These are phyloP conservation scores for Rhizomys pruinosus DNA, from an alignment of 2,113 vertebrate species.

Conservation along the genomic window DNA sequence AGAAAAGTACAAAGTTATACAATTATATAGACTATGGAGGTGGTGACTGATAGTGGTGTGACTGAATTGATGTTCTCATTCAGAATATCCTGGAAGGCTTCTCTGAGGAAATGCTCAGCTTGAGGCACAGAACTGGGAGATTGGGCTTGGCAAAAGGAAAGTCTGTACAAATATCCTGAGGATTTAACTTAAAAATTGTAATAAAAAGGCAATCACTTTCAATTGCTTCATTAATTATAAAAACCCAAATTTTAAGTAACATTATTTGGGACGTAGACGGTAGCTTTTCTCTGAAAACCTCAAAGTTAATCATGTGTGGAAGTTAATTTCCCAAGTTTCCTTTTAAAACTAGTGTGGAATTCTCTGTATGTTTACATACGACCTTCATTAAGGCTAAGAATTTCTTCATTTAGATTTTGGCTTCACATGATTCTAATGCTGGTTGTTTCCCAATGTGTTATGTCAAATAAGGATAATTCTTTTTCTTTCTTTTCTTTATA, in stretches of 20 bases:
- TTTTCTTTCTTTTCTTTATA: conserved; percentile 42
- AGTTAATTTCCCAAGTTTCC: conserved; percentile 81
- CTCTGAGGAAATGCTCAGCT: not conserved
- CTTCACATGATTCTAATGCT: conserved; percentile 58
- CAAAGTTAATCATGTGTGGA: conserved; percentile 72
- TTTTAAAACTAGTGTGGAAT: conserved; percentile 76
- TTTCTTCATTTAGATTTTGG: conserved; percentile 79
- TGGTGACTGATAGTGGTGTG: not conserved
- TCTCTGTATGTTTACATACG: conserved; percentile 72
- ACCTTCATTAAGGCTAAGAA: conserved; percentile 74
- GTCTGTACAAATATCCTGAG: conserved; percentile 62
- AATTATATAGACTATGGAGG: not conserved
- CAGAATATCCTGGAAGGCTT: not conserved
- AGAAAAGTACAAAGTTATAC: not conserved
- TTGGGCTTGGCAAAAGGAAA: not conserved
- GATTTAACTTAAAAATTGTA: conserved; percentile 45
- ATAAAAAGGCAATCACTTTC: conserved; percentile 73
- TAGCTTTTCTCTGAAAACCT: conserved; percentile 68
- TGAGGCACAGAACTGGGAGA: not conserved
- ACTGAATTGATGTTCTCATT: not conserved
- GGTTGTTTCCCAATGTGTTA: conserved; percentile 48
- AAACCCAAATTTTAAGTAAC: conserved; percentile 70
- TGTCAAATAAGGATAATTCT: conserved; percentile 46
- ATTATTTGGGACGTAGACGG: conserved; percentile 57
- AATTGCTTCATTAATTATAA: conserved; percentile 75